These are phyloP conservation scores for Mormyrus hasselquistii DNA, from an alignment of 2,797 vertebrate genomes.

Conservation along the genomic window DNA sequence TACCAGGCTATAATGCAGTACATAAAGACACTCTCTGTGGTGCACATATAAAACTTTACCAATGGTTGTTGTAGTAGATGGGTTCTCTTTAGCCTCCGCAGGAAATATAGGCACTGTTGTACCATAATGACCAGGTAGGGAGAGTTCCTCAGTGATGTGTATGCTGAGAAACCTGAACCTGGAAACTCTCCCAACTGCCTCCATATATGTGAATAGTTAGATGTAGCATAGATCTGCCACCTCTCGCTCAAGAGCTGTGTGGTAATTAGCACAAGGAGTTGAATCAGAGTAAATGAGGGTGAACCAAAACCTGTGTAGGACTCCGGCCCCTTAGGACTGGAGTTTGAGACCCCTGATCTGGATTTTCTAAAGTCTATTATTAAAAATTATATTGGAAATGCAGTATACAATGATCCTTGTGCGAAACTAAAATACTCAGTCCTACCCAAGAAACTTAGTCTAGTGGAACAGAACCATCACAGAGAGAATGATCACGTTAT, in stretches of 20 bases:
- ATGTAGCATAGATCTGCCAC: not conserved
- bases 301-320: too few relatives aligned
- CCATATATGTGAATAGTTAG: not conserved
- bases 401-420: not conserved
- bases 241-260: too few relatives aligned
- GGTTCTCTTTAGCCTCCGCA: not conserved
- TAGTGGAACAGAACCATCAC: not conserved
- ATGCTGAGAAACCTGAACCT: not conserved
- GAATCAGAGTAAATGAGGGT: too few relatives aligned
- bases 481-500: not conserved
- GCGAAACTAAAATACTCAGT: not conserved
- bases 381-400: not conserved
- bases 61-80: not conserved
- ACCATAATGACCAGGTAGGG: not conserved
- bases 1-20: not conserved
- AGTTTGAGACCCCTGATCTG: not conserved
- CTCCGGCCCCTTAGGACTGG: too few relatives aligned
- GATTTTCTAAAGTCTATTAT: not conserved
- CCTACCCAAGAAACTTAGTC: not conserved
- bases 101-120: not conserved
- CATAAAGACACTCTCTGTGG: too few relatives aligned
- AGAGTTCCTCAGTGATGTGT: not conserved
- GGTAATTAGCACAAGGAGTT: too few relatives aligned
- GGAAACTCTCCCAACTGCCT: not conserved
- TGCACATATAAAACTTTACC: not conserved